These are phyloP conservation scores for Gorsachius magnificus DNA, from an alignment of 2,797 vertebrate genomes.

Conservation along the genomic window DNA sequence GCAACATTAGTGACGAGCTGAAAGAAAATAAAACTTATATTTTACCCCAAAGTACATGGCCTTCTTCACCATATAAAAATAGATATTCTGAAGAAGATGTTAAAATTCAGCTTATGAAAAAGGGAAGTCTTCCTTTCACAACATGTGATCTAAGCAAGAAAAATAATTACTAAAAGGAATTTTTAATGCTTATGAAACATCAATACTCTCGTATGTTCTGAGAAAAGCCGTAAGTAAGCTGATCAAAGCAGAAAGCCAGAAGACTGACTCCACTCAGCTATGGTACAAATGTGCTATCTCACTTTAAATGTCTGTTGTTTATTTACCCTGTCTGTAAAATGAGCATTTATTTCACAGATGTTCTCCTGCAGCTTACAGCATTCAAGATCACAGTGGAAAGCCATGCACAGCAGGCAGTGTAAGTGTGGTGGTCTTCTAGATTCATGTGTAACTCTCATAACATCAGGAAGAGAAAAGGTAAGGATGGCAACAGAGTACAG, in stretches of 20 bases:
- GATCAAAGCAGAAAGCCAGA: neutral
- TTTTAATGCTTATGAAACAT: neutral
- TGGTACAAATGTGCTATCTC: neutral
- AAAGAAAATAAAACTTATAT: neutral
- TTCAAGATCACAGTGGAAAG: neutral
- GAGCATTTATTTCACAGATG: neutral
- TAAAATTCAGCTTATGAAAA: neutral
- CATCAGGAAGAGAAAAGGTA: neutral
- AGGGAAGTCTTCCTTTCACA: neutral
- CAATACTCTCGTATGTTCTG: neutral
- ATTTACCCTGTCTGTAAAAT: neutral
- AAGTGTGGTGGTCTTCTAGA: neutral
- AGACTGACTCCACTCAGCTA: neutral
- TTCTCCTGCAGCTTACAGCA: neutral
- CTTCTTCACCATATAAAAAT: neutral
- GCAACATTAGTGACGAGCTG: neutral
- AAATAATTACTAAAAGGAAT: neutral
- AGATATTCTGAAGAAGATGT: neutral
- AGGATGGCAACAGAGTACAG: neutral
- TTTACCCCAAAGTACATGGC: neutral
- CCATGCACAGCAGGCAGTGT: fast-evolving
- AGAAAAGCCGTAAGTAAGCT: neutral
- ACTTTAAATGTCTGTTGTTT: neutral
- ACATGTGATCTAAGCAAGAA: neutral
- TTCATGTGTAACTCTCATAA: neutral